Conservation (phyloP, 2,797 vertebrate species). For the Hylomyscus alleni region DNA sequence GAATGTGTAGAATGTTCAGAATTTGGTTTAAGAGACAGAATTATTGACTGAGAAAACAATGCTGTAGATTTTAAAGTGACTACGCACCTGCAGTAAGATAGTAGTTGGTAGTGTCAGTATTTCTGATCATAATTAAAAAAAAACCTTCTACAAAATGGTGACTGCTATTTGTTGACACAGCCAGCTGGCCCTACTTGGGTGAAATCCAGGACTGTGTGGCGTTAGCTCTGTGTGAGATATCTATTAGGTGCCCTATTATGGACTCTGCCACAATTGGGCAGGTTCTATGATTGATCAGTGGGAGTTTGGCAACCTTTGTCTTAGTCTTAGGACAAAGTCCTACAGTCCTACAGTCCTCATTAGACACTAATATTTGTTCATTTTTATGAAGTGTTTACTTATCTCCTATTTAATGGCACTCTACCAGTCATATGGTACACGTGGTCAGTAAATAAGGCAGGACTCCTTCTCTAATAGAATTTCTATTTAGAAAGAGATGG, state of each 20-base stretch:
- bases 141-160: slow-evolving; percentile 65
- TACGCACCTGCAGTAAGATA: not conserved
- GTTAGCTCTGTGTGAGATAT: slow-evolving; percentile 66
- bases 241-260: slow-evolving; percentile 64
- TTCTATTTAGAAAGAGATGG: not conserved
- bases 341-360: not conserved
- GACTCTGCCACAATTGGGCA: slow-evolving; percentile 50
- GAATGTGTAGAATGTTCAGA: not conserved
- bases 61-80: slow-evolving; percentile 17
- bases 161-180: slow-evolving; percentile 61
- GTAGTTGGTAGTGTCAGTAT: slow-evolving; percentile 27
- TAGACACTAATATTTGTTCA: slow-evolving; percentile 17
- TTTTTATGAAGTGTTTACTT: not conserved
- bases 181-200: slow-evolving; percentile 67
- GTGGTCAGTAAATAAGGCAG: not conserved
- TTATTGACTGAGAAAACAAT: slow-evolving; percentile 16
- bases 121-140: slow-evolving; percentile 46
- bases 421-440: not conserved
- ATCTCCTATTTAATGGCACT: not conserved
- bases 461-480: not conserved
- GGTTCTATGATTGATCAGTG: slow-evolving; percentile 29
- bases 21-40: not conserved
- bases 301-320: slow-evolving; percentile 1
- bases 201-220: slow-evolving; percentile 60
- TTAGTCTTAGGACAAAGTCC: slow-evolving; percentile 53